A percentile compares a stretch with the other conserved stretches of the same genome.
Conservation (phyloP, 2,797 vertebrate species). For the Rachycentron canadum region DNA sequence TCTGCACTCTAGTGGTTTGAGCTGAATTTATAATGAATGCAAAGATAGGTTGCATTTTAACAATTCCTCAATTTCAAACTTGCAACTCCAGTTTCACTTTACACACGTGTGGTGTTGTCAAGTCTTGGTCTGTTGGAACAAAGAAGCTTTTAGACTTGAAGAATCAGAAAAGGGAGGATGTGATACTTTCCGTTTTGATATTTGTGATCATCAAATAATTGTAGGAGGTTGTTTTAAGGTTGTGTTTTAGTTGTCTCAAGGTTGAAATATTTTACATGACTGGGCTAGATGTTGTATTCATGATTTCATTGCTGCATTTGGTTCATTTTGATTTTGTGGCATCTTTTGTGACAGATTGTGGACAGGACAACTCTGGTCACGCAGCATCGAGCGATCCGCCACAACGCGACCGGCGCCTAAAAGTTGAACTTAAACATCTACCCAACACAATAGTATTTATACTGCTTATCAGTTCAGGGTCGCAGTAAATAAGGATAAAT, state of each 20-base stretch:
- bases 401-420: too few species aligned
- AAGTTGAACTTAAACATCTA: too few species aligned
- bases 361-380: too few species aligned
- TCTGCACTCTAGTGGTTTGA: conserved; percentile 23
- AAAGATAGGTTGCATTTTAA: conserved; percentile 35
- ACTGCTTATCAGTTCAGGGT: too few species aligned
- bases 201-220: background rate
- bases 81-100: conserved; percentile 15
- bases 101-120: conserved; percentile 1
- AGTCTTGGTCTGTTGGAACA: background rate
- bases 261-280: too few species aligned
- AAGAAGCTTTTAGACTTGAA: background rate
- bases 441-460: too few species aligned
- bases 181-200: background rate
- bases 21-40: conserved; percentile 37
- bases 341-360: background rate
- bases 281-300: background rate
- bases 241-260: too few species aligned
- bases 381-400: too few species aligned
- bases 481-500: too few species aligned
- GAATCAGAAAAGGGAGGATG: background rate
- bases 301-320: background rate
- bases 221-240: background rate
- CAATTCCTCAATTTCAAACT: conserved; percentile 37
- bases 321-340: background rate